Conservation (phyloP, 1,140 invertebrate species). For the Rhagoletis zephyria region DNA sequence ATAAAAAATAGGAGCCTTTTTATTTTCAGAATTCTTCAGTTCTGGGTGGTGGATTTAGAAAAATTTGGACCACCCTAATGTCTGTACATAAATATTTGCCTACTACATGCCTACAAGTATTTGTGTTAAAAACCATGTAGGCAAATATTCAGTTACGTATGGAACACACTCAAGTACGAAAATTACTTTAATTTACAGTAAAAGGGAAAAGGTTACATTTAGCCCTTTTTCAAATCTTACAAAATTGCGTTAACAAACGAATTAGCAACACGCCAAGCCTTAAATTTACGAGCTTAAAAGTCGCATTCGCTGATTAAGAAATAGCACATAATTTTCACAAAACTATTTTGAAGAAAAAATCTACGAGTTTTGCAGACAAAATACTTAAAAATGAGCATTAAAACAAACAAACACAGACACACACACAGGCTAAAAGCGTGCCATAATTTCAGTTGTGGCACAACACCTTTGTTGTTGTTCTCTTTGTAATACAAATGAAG, state of each 20-base stretch:
- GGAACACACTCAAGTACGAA: too few relatives aligned
- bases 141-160: too few relatives aligned
- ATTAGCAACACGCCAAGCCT: constrained; percentile 35
- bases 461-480: constrained; percentile 9
- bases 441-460: background rate
- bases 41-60: too few relatives aligned
- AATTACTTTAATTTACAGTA: constrained; percentile 10
- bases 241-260: background rate
- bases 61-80: too few relatives aligned
- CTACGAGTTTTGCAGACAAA: background rate
- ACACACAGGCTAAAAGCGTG: constrained; percentile 8
- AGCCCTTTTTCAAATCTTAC: background rate
- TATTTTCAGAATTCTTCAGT: too few relatives aligned
- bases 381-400: background rate
- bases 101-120: too few relatives aligned
- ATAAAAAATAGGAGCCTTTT: too few relatives aligned
- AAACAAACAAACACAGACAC: background rate
- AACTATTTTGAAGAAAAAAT: constrained; percentile 1
- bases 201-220: constrained; percentile 2
- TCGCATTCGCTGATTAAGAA: constrained; percentile 33
- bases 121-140: background rate
- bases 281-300: background rate
- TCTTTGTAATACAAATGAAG: background rate
- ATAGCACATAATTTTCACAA: background rate
- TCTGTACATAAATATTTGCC: background rate